Evolutionary conservation across 1,140 invertebrate genomes (phyloP).

Genomic region (Oscheius sp.): DNA sequence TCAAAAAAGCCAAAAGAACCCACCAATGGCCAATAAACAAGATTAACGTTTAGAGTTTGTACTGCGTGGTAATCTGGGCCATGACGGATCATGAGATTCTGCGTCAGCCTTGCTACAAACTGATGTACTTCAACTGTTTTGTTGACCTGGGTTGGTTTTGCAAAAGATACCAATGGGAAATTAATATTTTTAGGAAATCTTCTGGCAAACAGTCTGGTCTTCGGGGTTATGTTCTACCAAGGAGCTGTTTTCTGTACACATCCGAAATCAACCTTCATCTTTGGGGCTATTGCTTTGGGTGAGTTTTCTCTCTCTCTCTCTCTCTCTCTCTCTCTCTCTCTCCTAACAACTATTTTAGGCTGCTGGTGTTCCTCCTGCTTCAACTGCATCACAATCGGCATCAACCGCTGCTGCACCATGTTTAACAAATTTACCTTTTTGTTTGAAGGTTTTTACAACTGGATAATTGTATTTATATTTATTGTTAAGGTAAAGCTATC

Average conservation of each 20-base stretch:
- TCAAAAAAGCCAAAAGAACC: too few relatives aligned
- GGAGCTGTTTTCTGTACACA: slow-evolving; percentile 27
- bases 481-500: background rate
- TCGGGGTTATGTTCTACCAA: slow-evolving; percentile 3
- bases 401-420: background rate
- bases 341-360: background rate
- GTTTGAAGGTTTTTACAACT: background rate
- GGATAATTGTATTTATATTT: background rate
- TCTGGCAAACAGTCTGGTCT: slow-evolving; percentile 6
- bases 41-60: background rate
- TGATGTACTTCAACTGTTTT: slow-evolving; percentile 11
- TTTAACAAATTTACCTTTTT: background rate
- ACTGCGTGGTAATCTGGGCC: background rate
- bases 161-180: too few relatives aligned
- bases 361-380: slow-evolving; percentile 1
- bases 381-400: background rate
- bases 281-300: slow-evolving; percentile 1
- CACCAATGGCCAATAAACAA: too few relatives aligned
- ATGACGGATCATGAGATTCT: background rate
- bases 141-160: slow-evolving; percentile 4
- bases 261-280: slow-evolving; percentile 3
- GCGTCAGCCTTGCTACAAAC: slow-evolving; percentile 11
- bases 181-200: too few relatives aligned
- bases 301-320: too few relatives aligned
- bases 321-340: too few relatives aligned